Evolutionary conservation across 2,113 vertebrate genomes (phyloP).

Genomic region (Cichladusa arquata): DNA sequence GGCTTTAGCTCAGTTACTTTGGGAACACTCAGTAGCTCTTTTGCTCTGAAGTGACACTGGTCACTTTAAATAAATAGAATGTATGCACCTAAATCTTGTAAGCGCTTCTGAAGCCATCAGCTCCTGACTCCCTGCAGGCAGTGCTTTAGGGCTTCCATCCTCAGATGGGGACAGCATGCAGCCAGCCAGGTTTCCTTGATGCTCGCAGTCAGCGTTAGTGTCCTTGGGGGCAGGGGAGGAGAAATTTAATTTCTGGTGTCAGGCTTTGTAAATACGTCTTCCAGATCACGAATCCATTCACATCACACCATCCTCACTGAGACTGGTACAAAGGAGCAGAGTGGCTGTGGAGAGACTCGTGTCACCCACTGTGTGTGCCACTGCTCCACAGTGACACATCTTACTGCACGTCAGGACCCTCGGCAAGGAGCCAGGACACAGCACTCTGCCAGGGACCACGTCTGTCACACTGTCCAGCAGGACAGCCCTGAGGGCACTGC

Average conservation of each 20-base stretch:
- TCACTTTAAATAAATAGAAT: background rate
- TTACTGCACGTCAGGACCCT: accelerated
- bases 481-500: background rate
- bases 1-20: background rate
- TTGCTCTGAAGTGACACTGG: background rate
- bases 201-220: accelerated
- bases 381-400: background rate
- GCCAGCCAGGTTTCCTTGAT: background rate
- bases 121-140: background rate
- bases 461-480: background rate
- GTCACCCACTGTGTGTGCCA: background rate
- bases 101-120: background rate
- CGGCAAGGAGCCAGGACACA: background rate
- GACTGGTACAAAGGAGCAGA: background rate
- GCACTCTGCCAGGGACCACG: accelerated
- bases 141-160: background rate
- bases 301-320: background rate
- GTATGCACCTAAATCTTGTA: background rate
- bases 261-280: background rate
- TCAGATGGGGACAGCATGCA: background rate
- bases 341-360: background rate
- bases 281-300: background rate
- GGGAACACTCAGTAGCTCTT: background rate
- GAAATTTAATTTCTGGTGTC: background rate
- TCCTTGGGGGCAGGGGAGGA: background rate